Evolutionary conservation across 2,888 invertebrate genomes (phyloP).

Genomic region (Amblyjoppa proteus): DNA sequence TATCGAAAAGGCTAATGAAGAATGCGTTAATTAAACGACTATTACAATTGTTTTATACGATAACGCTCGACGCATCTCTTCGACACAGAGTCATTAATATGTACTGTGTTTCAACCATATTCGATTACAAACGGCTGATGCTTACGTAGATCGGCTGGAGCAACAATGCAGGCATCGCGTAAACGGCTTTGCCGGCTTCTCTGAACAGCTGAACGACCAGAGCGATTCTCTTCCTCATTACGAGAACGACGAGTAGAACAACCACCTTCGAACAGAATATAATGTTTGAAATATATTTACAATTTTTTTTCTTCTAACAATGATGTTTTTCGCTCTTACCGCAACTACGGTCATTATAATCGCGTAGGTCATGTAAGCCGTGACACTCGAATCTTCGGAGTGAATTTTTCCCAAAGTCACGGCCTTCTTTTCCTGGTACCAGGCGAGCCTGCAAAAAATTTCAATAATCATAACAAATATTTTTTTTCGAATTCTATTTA

Average conservation of each 20-base stretch:
- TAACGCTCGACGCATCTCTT: no score
- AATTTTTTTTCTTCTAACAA: background rate
- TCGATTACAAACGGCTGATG: slow-evolving; percentile 39
- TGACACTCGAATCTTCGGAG: slow-evolving; percentile 79
- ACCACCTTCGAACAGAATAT: slow-evolving; percentile 77
- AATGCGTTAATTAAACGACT: no score
- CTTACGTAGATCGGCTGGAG: slow-evolving; percentile 88
- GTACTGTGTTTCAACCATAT: background rate
- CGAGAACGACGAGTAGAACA: slow-evolving; percentile 86
- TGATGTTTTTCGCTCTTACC: slow-evolving; percentile 73
- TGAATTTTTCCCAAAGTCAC: slow-evolving; percentile 71
- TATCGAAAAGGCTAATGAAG: no score
- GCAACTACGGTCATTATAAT: slow-evolving; percentile 88
- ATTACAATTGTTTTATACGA: no score
- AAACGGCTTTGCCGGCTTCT: slow-evolving; percentile 89
- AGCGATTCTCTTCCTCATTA: slow-evolving; percentile 88
- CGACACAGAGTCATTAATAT: background rate
- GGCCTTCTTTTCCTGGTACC: slow-evolving; percentile 82
- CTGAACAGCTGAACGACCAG: slow-evolving; percentile 88
- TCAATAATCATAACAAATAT: background rate
- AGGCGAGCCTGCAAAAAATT: slow-evolving; percentile 82
- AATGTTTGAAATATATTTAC: background rate
- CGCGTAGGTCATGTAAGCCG: slow-evolving; percentile 86
- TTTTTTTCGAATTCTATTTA: background rate
- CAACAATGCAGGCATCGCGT: slow-evolving; percentile 87